Conservation (phyloP, 2,113 vertebrate genomes). For the Trochalopteron elliotii region DNA sequence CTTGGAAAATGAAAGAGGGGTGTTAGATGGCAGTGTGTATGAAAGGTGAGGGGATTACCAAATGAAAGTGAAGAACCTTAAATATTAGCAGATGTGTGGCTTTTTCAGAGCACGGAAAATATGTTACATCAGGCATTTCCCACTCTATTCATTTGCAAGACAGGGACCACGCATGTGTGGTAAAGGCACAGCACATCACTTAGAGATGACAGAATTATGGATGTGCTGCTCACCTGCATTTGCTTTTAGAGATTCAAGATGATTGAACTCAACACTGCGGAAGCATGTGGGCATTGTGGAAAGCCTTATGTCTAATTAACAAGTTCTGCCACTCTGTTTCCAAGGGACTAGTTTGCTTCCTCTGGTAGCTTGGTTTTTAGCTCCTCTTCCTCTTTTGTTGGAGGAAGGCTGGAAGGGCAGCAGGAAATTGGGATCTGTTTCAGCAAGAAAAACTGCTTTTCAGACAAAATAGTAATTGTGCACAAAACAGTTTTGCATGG, state of each 20-base stretch:
- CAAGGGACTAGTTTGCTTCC: neutral
- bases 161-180: neutral
- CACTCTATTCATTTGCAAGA: neutral
- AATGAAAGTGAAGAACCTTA: neutral
- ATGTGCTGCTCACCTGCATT: neutral
- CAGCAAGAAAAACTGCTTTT: neutral
- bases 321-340: neutral
- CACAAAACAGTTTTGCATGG: neutral
- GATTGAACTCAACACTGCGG: neutral
- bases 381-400: neutral
- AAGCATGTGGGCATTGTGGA: neutral
- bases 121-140: neutral
- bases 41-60: neutral
- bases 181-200: neutral
- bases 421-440: neutral
- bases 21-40: neutral
- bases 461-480: neutral
- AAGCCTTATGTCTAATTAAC: neutral
- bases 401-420: neutral
- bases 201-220: neutral
- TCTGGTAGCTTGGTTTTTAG: neutral
- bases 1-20: neutral
- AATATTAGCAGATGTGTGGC: neutral
- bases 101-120: neutral
- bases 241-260: neutral